phyloP scores from a whole-genome alignment of 2,888 invertebrate species.

The Eumerus sabulonum region DNA sequence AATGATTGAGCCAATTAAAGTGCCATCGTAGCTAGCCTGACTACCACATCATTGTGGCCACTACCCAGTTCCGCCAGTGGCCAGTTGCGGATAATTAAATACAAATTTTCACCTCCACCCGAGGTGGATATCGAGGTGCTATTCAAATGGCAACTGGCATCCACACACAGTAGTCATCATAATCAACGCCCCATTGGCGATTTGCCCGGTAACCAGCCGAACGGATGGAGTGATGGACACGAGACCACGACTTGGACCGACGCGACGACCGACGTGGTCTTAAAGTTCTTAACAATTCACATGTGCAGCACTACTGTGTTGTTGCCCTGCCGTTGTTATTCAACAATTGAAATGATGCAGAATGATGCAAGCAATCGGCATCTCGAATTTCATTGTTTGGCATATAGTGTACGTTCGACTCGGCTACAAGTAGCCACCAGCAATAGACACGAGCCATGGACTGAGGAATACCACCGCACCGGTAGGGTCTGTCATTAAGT shows the following conservation, averaged over 20 bases:
- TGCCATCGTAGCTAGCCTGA: slow-evolving; percentile 10
- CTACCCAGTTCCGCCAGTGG: slow-evolving; percentile 8
- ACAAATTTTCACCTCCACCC: slow-evolving; percentile 58
- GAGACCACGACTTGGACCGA: slow-evolving; percentile 35
- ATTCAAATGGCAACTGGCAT: slow-evolving; percentile 41
- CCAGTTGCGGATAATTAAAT: slow-evolving; percentile 60
- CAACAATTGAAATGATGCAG: slow-evolving; percentile 28
- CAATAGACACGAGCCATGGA: slow-evolving; percentile 52
- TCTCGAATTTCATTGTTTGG: slow-evolving; percentile 42
- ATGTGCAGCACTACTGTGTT: slow-evolving; percentile 1
- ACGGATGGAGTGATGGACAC: too few species aligned
- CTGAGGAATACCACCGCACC: slow-evolving; percentile 55
- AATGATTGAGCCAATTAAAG: slow-evolving; percentile 48
- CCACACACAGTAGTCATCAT: slow-evolving; percentile 44
- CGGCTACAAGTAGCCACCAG: slow-evolving; percentile 1
- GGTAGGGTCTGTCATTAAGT: slow-evolving; percentile 65
- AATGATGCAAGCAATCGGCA: slow-evolving; percentile 38
- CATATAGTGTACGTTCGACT: slow-evolving; percentile 12
- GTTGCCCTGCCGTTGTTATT: neutral
- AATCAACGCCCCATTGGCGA: slow-evolving; percentile 59
- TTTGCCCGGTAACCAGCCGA: slow-evolving; percentile 44
- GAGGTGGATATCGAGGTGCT: slow-evolving; percentile 48
- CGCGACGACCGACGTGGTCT: slow-evolving; percentile 1
- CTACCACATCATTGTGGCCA: neutral
- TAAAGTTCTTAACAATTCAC: slow-evolving; percentile 49